Evolutionary conservation across 1,140 invertebrate genomes (phyloP), one percentile per base, ranked within the genome.

Genomic region (Venturia canescens): DNA sequence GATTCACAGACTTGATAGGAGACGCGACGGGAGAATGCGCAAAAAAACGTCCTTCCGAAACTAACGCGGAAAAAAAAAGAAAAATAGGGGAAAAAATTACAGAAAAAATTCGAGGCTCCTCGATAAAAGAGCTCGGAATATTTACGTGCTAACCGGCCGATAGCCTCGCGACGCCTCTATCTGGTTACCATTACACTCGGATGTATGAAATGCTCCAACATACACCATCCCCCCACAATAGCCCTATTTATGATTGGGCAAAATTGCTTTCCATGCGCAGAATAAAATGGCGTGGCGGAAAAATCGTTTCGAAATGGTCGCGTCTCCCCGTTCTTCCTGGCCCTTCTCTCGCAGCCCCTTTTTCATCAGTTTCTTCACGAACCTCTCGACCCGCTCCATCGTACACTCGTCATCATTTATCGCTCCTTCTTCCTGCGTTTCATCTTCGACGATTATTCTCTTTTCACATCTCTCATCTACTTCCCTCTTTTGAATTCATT

Each of bases 231-330:
- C 91, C 90, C 90, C 90, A 91, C 90, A 92, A 92, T 91, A 91
- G 90, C 90, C 91, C 91, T 92, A 91, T 92, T 92, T 92, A 91
- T 91, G 91, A 92, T 92, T 92, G 91, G 91, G 90, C 90, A 92
- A 92, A 92, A 92, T 92, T 92, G 91, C 91, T 92, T 92, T 91
- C 91, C 91, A 91, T 91, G 91, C 90, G 91, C 91, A 91, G 91
- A 91, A 92, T 91, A 92, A 92, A 92, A 91, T 91, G 90, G 89
- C 90, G 88, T 87, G 86, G 88, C 86, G 90, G 90, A 92, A 92
- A 92, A 92, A 91, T 91, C 90, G 85, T 83, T 81, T 81, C 72
- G 50, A 79, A 79, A 50, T 80, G 71, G 23, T 63, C 29, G 23
- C 11, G 27, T 27, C 60, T 63, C 60, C 23, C 23, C 11, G 11